A percentile compares a stretch with the other conserved stretches of the same genome.
Conservation (phyloP, 2,888 invertebrate genomes). For the Dryobota labecula region DNA sequence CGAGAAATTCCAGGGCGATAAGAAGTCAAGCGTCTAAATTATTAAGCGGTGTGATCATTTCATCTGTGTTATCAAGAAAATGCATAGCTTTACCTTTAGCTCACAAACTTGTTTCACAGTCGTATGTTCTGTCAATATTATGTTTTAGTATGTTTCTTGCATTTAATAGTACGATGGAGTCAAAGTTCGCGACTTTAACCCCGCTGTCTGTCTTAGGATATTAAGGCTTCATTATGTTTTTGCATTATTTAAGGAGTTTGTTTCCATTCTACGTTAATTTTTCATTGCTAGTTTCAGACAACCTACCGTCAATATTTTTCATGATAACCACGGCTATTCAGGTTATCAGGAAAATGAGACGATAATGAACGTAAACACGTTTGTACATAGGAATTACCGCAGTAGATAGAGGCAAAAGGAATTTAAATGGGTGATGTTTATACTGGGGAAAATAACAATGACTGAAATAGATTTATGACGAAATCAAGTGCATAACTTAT, state of each 20-base stretch:
- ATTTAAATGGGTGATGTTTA: constrained; percentile 6
- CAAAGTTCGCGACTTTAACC: constrained; percentile 50
- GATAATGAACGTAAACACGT: constrained; percentile 41
- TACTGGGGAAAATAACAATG: constrained; percentile 11
- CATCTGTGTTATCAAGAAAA: constrained; percentile 48
- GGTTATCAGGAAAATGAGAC: constrained; percentile 70
- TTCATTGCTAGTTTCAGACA: constrained; percentile 17
- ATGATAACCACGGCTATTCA: constrained; percentile 66
- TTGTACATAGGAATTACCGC: constrained; percentile 38
- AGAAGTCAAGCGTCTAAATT: constrained; percentile 63
- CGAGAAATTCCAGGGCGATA: constrained; percentile 82
- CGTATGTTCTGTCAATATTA: constrained; percentile 16
- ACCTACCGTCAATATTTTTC: constrained; percentile 46
- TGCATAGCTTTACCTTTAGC: constrained; percentile 32
- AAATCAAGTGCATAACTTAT: background rate
- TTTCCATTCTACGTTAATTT: background rate
- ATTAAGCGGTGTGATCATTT: constrained; percentile 59
- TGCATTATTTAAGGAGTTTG: constrained; percentile 26
- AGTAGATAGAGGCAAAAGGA: constrained; percentile 20
- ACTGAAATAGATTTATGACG: background rate
- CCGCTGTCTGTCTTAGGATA: constrained; percentile 31
- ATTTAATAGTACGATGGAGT: constrained; percentile 37
- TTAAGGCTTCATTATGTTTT: constrained; percentile 43
- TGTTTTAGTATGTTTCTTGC: constrained; percentile 33
- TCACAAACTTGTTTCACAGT: constrained; percentile 35